Base-by-base conservation (phyloP, 1,140 invertebrate genomes). In the Probaryconus sp. region DNA sequence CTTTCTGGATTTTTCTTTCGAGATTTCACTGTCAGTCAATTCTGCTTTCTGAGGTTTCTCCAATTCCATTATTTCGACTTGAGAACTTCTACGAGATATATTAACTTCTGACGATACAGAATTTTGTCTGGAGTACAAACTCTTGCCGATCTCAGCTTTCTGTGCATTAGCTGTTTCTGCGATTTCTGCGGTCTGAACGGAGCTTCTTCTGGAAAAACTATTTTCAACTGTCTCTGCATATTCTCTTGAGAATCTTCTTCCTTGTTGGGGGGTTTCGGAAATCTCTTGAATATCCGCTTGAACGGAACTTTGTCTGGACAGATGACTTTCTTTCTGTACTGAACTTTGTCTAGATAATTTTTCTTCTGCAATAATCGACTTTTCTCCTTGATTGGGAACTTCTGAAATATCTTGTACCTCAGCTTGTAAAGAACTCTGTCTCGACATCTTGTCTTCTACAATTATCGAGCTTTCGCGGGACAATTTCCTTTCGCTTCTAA, bases 11-110 rank as follows among this genome's bases (percentile, higher is more conserved):
- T 28, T 79, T 37, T 81, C 74, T 24, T 72, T 35, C 2, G 74
- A 75, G 17, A 74, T 5, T 13, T 47, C 67, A 38, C 33, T 78
- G 14, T 65, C 43, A 33, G 73, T 60, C 0, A 65, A 11, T 3
- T 64, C 18, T 5, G 58, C 79, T 10, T 77, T 79, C n/a, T 80
- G 79, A 3, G 80, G 77, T 37, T 83, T 69, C 68, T 74, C 60
- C 26, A 72, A 31, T 17, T 79, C 72, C 17, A 48, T n/a, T 6
- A 71, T 63, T 33, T 65, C 74, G 5, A 73, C 51, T 33, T 72
- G 77, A 16, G 60, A 60, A 13, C 58, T 79, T 35, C 70, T 38
- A 77, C 79, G 16, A 40, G 67, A 37, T 48, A 80, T 2, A 77
- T 73, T 20, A 14, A 64, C 51, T 11, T 81, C 81, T n/a, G 64